These are phyloP conservation scores for Macquaria ambigua DNA, from an alignment of 2,113 vertebrate genomes.

Conservation along the genomic window DNA sequence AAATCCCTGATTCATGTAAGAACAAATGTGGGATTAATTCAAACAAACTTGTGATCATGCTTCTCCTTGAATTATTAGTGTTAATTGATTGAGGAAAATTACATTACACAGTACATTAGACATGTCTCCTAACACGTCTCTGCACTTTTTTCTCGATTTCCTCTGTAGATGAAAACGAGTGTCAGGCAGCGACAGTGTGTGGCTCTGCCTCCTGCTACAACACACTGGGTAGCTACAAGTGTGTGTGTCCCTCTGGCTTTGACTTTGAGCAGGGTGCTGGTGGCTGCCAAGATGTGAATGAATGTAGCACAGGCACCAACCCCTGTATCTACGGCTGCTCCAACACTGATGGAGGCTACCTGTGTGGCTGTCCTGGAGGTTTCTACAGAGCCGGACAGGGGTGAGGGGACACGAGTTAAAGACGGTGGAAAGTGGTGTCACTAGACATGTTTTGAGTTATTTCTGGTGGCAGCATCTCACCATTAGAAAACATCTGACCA, in stretches of 20 bases:
- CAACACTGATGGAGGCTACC: slow-evolving; percentile 93
- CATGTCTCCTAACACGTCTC: not conserved
- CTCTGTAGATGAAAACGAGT: slow-evolving; percentile 93
- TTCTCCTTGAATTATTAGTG: not conserved
- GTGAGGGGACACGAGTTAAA: slow-evolving; percentile 79
- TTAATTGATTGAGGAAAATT: not conserved
- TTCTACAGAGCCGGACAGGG: slow-evolving; percentile 95
- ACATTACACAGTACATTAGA: no score
- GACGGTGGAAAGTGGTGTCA: not conserved
- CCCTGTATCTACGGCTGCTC: slow-evolving; percentile 94
- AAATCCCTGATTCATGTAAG: not conserved
- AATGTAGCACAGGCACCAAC: slow-evolving; percentile 84
- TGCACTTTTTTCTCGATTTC: not conserved
- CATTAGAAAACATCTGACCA: not conserved
- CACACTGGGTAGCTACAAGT: slow-evolving; percentile 94
- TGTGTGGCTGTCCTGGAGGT: slow-evolving; percentile 92
- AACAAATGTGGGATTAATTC: not conserved
- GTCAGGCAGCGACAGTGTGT: slow-evolving; percentile 84
- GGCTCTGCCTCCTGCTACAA: slow-evolving; percentile 96
- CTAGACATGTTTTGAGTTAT: not conserved
- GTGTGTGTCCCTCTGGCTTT: slow-evolving; percentile 94
- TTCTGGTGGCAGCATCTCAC: no score
- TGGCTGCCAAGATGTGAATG: slow-evolving; percentile 94
- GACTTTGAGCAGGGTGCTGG: slow-evolving; percentile 88
- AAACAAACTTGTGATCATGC: not conserved